Conservation (phyloP, 2,113 vertebrate genomes). For the Leuciscus idus region DNA sequence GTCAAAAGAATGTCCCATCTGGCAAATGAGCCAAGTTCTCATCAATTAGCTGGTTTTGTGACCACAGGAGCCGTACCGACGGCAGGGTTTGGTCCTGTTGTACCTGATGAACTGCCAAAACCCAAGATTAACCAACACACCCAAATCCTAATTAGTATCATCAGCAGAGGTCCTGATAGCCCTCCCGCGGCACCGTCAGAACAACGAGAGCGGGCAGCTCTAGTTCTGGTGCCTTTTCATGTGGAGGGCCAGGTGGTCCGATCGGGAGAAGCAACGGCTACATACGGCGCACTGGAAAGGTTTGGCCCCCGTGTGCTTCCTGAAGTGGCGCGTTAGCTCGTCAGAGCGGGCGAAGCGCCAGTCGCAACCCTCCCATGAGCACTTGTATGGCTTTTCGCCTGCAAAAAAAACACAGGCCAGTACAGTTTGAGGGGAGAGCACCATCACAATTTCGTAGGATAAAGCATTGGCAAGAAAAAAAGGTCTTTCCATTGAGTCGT, state of each 20-base stretch:
- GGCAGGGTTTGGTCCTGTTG: constrained; percentile 27
- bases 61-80: constrained; percentile 28
- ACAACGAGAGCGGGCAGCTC: constrained; percentile 30
- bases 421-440: constrained; percentile 20
- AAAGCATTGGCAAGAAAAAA: background rate
- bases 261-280: constrained; percentile 95
- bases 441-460: too few relatives aligned
- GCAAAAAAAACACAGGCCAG: constrained; percentile 54
- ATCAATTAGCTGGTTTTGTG: constrained; percentile 37
- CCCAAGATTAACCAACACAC: constrained; percentile 49
- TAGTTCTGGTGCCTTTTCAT: constrained; percentile 98
- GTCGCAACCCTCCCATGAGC: constrained; percentile 96
- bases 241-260: constrained; percentile 96
- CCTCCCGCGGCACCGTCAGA: background rate
- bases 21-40: constrained; percentile 11
- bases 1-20: constrained; percentile 16
- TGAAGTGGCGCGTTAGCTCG: constrained; percentile 95
- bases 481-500: background rate
- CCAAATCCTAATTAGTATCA: constrained; percentile 46
- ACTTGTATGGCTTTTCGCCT: constrained; percentile 98
- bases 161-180: constrained; percentile 21
- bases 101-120: constrained; percentile 52
- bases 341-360: constrained; percentile 97
- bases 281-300: constrained; percentile 94
- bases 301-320: constrained; percentile 97